Conservation (phyloP, 2,113 vertebrate species). For the Manacus vitellinus region DNA sequence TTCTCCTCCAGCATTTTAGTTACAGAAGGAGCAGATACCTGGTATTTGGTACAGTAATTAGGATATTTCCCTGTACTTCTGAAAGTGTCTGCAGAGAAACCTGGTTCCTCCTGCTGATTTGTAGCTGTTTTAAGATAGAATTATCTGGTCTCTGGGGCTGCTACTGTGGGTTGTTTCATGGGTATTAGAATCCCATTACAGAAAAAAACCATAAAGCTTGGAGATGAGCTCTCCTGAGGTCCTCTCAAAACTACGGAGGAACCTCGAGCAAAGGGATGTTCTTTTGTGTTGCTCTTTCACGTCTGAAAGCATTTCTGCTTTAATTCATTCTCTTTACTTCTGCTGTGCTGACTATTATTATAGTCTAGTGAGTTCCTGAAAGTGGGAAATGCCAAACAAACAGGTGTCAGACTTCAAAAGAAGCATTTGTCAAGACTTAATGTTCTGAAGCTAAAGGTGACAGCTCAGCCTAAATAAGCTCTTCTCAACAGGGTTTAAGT, state of each 20-base stretch:
- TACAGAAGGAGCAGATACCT: neutral
- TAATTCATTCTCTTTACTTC: constrained; percentile 65
- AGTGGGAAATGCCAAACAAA: constrained; percentile 64
- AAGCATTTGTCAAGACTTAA: constrained; percentile 62
- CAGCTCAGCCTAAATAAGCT: constrained; percentile 58
- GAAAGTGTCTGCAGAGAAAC: neutral
- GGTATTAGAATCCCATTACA: constrained; percentile 8
- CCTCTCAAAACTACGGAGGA: neutral
- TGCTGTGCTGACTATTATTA: constrained; percentile 44
- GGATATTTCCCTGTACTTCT: neutral
- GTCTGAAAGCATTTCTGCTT: constrained; percentile 38
- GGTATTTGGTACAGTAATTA: neutral
- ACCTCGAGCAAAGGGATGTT: neutral
- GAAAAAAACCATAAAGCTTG: neutral
- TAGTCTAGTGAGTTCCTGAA: constrained; percentile 51
- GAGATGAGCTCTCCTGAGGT: constrained; percentile 12
- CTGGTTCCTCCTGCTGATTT: neutral
- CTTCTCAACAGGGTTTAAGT: constrained; percentile 32
- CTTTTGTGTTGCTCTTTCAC: constrained; percentile 33
- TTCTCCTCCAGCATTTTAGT: neutral
- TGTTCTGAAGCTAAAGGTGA: constrained; percentile 57
- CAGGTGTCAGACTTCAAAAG: constrained; percentile 67
- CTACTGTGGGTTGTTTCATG: neutral
- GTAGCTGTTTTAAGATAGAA: neutral
- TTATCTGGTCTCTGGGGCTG: neutral